Conservation (phyloP, 2,113 vertebrate genomes). For the Hemicordylus capensis region DNA sequence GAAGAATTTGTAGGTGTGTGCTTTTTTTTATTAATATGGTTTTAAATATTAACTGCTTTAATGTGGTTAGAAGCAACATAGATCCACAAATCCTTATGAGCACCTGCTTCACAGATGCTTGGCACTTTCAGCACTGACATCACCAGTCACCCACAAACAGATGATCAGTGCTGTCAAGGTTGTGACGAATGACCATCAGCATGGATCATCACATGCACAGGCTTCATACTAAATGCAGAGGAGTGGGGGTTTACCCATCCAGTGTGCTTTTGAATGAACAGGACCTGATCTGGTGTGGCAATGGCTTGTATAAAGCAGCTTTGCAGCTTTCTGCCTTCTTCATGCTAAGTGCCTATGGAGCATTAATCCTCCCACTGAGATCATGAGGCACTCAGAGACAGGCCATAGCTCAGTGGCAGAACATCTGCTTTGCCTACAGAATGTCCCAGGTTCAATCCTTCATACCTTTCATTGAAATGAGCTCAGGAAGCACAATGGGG, state of each 20-base stretch:
- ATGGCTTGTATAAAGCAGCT: not conserved
- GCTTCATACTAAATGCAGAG: too few species aligned
- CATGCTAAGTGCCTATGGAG: too few species aligned
- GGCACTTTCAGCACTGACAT: not conserved
- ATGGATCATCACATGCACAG: too few species aligned
- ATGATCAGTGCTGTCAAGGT: too few species aligned
- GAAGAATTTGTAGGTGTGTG: not conserved
- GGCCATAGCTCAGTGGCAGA: too few species aligned
- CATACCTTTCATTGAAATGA: not conserved
- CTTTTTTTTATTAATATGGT: not conserved
- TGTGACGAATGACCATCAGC: too few species aligned
- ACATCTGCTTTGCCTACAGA: too few species aligned
- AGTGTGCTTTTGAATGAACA: not conserved
- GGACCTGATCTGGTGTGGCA: not conserved
- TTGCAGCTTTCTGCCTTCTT: not conserved
- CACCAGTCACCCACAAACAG: not conserved
- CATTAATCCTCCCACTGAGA: not conserved
- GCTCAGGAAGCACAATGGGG: not conserved
- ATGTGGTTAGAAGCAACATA: not conserved
- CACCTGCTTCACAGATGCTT: not conserved
- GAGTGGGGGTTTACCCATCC: too few species aligned
- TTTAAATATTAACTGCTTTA: not conserved
- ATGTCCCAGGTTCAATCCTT: not conserved
- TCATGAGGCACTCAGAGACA: not conserved
- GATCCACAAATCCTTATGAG: not conserved